Evolutionary conservation across 2,888 invertebrate species (phyloP).

Genomic region (Carterocephalus palaemon): DNA sequence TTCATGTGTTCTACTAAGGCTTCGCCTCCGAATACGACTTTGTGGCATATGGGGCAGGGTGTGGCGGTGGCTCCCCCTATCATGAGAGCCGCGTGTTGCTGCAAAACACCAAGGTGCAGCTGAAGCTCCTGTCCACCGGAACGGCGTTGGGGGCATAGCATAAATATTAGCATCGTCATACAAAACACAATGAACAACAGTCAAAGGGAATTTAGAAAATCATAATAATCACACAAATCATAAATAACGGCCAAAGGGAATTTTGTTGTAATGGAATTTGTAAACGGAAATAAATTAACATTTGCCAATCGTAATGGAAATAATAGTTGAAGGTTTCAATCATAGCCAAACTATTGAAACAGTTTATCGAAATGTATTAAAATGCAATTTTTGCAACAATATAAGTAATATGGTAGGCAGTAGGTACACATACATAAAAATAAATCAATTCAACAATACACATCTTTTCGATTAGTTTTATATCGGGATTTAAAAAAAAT

Average conservation of each 20-base stretch:
- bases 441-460: too few species aligned
- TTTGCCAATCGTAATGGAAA: constrained; percentile 20
- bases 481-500: too few species aligned
- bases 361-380: not conserved
- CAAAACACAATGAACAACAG: constrained; percentile 46
- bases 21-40: constrained; percentile 95
- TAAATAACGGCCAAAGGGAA: constrained; percentile 40
- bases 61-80: constrained; percentile 94
- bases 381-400: constrained; percentile 1
- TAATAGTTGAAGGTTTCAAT: constrained; percentile 18
- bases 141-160: constrained; percentile 72
- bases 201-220: constrained; percentile 51
- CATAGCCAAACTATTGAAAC: constrained; percentile 18
- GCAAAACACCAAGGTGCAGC: constrained; percentile 95
- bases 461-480: too few species aligned
- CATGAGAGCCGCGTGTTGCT: constrained; percentile 96
- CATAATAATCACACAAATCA: constrained; percentile 28
- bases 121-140: constrained; percentile 87
- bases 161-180: constrained; percentile 62
- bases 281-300: constrained; percentile 18
- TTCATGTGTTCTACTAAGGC: constrained; percentile 98
- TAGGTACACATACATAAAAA: too few species aligned
- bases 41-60: constrained; percentile 95
- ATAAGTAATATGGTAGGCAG: too few species aligned
- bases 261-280: constrained; percentile 32